These are phyloP conservation scores for Eurytoma adleriae DNA, from an alignment of 2,888 invertebrate species.

Conservation along the genomic window DNA sequence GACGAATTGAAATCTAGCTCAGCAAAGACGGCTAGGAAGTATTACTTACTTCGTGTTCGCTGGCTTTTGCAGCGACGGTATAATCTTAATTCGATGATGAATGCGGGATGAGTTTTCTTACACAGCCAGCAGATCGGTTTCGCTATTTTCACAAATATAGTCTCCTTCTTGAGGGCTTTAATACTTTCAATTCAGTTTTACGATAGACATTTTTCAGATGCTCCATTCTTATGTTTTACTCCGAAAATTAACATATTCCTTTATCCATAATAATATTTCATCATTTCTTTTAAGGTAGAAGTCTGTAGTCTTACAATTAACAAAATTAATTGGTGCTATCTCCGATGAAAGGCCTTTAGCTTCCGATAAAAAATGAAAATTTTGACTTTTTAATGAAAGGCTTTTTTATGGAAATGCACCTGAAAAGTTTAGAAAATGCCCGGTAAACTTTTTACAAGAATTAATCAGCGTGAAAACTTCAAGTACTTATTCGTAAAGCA, in stretches of 20 bases:
- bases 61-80: conserved; percentile 16
- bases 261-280: too few relatives aligned
- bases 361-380: too few relatives aligned
- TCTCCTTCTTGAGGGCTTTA: neutral
- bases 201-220: neutral
- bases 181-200: neutral
- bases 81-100: conserved; percentile 46
- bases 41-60: conserved; percentile 25
- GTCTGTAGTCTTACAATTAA: neutral
- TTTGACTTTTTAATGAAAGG: too few relatives aligned
- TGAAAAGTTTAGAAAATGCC: conserved; percentile 17
- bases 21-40: neutral
- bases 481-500: conserved; percentile 20
- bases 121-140: neutral
- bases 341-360: too few relatives aligned
- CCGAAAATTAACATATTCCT: too few relatives aligned
- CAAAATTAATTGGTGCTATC: too few relatives aligned
- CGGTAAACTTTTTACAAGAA: conserved; percentile 40
- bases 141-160: too few relatives aligned
- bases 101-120: conserved; percentile 12
- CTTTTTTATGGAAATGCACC: neutral
- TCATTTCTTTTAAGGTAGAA: neutral
- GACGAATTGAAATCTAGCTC: conserved; percentile 47
- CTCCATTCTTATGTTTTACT: too few relatives aligned
- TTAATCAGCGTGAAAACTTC: conserved; percentile 35